Evolutionary conservation across 2,113 vertebrate genomes (phyloP).

Genomic region (Pollachius pollachius): DNA sequence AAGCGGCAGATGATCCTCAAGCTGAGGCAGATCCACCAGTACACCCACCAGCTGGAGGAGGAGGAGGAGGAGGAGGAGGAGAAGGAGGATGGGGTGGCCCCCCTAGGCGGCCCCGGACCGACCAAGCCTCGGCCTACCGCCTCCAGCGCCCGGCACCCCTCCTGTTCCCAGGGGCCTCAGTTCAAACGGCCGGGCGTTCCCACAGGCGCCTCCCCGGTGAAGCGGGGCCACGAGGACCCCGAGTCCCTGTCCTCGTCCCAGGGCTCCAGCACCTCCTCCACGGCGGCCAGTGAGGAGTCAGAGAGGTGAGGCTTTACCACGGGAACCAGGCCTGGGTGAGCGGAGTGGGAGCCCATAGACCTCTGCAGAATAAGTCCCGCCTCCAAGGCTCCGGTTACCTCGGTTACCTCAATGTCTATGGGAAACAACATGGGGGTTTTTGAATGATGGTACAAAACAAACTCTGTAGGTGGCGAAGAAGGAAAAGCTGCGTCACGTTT

Average conservation of each 20-base stretch:
- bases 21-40: slow-evolving; percentile 95
- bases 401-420: too few relatives aligned
- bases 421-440: too few relatives aligned
- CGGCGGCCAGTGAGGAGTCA: slow-evolving; percentile 76
- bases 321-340: not conserved
- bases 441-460: too few relatives aligned
- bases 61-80: slow-evolving; percentile 76
- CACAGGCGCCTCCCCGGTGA: slow-evolving; percentile 19
- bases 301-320: slow-evolving; percentile 56
- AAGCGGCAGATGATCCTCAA: slow-evolving; percentile 95
- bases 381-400: too few relatives aligned
- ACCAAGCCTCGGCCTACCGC: not conserved
- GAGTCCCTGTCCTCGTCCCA: slow-evolving; percentile 73
- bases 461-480: too few relatives aligned
- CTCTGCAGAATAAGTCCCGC: too few relatives aligned
- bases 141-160: not conserved
- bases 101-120: not conserved
- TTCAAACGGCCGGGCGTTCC: slow-evolving; percentile 61
- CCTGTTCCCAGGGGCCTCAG: slow-evolving; percentile 18
- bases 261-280: slow-evolving; percentile 73
- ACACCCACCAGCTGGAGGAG: slow-evolving; percentile 87
- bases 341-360: too few relatives aligned
- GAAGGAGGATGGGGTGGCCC: slow-evolving; percentile 38
- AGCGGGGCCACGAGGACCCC: slow-evolving; percentile 15
- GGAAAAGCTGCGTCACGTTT: too few relatives aligned